Evolutionary conservation across 2,113 vertebrate genomes (phyloP), one percentile per base, ranked within the genome.

Genomic region (Pelodiscus sinensis): DNA sequence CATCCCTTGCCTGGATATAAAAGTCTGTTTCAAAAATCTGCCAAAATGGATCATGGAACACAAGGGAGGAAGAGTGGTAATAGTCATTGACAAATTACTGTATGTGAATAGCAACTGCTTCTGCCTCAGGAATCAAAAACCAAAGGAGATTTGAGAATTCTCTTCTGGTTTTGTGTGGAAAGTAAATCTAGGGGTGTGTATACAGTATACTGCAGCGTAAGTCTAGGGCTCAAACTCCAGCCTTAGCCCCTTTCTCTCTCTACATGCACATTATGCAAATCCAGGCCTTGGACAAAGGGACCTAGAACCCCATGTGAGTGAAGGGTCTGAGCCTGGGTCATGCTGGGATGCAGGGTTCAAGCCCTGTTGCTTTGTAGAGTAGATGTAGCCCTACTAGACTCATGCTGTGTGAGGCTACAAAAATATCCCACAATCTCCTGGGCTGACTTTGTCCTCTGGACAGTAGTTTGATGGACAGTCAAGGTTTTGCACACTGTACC

Each of bases 91-190:
- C 58, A 52, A 65, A 75, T 78, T 56, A 62, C 2, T 44, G n/a
- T 55, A 50, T 24, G 81, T 35, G 5, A 24, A 27, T 54, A 22
- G 52, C 10, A 12, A 38, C 25, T n/a, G 2, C 0, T 22, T 8
- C 75, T 31, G 55, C 62, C 35, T 15, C 62, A 65, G 3, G 73
- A 55, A 2, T 10, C 5, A 27, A 10, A 71, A 44, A 12, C 52
- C 44, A 9, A 38, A 31, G 3, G 10, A 38, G 8, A 1, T 50
- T 6, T 2, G 35, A 31, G 78, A 15, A 25, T 56, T 22, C 65
- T 10, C 3, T 0, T 50, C 54, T 68, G 80, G 0, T 35, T 51
- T 57, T 8, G 0, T 9, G 0, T 2, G 27, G 18, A 15, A 1
- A 73, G 55, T 81, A 54, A 25, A 5, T 62, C 57, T 14, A 4